A percentile compares a stretch with the other conserved stretches of the same genome.
Conservation (phyloP, 2,888 invertebrate species). For the Hydriomena furcata region DNA sequence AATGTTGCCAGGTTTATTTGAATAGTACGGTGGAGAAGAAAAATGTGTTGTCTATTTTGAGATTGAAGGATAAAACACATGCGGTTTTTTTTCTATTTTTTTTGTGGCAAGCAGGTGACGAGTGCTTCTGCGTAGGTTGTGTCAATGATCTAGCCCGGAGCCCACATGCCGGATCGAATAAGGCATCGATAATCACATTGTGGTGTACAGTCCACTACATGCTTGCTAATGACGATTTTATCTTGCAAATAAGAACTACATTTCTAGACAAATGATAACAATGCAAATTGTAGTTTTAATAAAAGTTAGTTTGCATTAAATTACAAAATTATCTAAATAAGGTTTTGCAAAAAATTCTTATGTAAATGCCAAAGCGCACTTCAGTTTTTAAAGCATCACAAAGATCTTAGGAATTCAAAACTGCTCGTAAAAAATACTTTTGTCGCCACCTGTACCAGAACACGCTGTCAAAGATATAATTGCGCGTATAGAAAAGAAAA, state of each 20-base stretch:
- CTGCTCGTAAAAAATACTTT: slow-evolving; percentile 41
- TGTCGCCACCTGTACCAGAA: slow-evolving; percentile 63
- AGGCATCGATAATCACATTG: slow-evolving; percentile 78
- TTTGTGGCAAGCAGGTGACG: slow-evolving; percentile 76
- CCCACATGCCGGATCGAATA: slow-evolving; percentile 81
- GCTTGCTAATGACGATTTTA: slow-evolving; percentile 48
- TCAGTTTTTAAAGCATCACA: background rate
- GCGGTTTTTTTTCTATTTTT: slow-evolving; percentile 46
- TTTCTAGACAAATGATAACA: background rate
- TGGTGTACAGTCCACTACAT: slow-evolving; percentile 36
- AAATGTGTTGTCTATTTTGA: slow-evolving; percentile 32
- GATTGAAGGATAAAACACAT: slow-evolving; percentile 64
- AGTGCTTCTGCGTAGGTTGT: slow-evolving; percentile 76
- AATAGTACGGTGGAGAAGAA: slow-evolving; percentile 7
- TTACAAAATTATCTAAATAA: background rate
- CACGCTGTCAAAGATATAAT: slow-evolving; percentile 79
- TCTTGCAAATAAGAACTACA: slow-evolving; percentile 37
- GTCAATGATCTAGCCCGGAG: slow-evolving; percentile 81
- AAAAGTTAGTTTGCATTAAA: background rate
- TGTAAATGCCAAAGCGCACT: background rate
- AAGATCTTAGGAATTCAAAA: slow-evolving; percentile 19
- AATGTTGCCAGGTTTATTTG: slow-evolving; percentile 50
- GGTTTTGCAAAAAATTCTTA: slow-evolving; percentile 2
- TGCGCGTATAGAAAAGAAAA: slow-evolving; percentile 73
- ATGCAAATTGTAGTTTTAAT: background rate